Evolutionary conservation across 2,113 vertebrate genomes (phyloP).

Genomic region (Misgurnus mizolepis): DNA sequence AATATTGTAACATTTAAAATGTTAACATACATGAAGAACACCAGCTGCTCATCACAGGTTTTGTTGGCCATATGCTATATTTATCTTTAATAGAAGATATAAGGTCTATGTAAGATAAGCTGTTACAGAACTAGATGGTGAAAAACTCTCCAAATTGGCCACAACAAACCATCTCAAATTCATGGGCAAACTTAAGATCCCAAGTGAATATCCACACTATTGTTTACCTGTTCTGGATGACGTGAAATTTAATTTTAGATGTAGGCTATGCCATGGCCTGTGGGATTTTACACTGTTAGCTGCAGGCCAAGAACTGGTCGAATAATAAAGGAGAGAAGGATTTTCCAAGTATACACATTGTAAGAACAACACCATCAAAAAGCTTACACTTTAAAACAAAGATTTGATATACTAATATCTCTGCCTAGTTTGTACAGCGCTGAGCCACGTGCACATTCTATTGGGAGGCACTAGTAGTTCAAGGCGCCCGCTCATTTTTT

Average conservation of each 20-base stretch:
- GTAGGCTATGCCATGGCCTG: background rate
- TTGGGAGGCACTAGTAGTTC: conserved; percentile 40
- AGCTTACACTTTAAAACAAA: background rate
- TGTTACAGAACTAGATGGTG: no score
- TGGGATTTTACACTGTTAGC: background rate
- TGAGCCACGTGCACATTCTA: conserved; percentile 7
- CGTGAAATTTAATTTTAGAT: background rate
- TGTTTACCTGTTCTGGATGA: conserved; percentile 11
- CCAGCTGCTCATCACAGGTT: background rate
- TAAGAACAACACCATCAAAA: background rate
- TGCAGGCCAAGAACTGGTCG: background rate
- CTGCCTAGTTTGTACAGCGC: background rate
- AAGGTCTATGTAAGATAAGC: background rate
- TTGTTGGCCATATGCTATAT: background rate
- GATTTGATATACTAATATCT: background rate
- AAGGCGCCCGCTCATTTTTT: background rate
- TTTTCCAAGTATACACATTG: background rate
- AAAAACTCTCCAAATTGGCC: background rate
- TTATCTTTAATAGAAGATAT: background rate
- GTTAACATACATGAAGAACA: no score
- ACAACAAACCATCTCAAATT: background rate
- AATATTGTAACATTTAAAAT: no score
- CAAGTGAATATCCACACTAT: background rate
- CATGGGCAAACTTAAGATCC: background rate
- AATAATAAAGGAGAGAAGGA: background rate